These are phyloP conservation scores for Charadrius vociferus DNA, from an alignment of 2,113 vertebrate genomes.

Conservation along the genomic window DNA sequence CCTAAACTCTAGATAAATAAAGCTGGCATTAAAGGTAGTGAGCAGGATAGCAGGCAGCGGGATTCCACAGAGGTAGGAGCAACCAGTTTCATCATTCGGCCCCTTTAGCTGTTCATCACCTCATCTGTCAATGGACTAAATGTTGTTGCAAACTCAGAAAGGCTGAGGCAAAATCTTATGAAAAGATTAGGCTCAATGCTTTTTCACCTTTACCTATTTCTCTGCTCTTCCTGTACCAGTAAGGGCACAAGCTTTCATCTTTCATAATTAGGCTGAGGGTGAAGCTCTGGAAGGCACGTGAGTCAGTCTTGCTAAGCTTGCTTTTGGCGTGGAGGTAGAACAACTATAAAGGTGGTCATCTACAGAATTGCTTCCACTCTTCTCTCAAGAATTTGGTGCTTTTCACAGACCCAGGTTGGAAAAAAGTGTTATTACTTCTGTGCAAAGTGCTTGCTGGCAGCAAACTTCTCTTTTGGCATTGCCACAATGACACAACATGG, in stretches of 20 bases:
- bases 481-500: not conserved
- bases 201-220: not conserved
- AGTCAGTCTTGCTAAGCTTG: not conserved
- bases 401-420: not conserved
- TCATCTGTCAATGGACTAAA: not conserved
- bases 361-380: not conserved
- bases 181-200: not conserved
- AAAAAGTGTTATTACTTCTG: not conserved
- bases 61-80: not conserved
- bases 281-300: not conserved
- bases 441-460: not conserved
- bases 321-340: not conserved
- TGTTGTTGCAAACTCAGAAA: not conserved
- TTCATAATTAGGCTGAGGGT: not conserved
- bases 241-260: not conserved
- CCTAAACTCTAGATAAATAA: not conserved
- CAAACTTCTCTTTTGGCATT: not conserved
- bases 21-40: not conserved
- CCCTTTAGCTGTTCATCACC: not conserved
- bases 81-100: not conserved
- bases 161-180: not conserved
- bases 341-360: not conserved
- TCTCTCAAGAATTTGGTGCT: not conserved
- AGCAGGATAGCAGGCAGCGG: not conserved
- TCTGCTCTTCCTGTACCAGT: not conserved